A percentile compares a stretch with the other conserved stretches of the same genome.
Evolutionary conservation across 1,140 invertebrate genomes (phyloP).

Genomic region (Saxidomus purpurata): DNA sequence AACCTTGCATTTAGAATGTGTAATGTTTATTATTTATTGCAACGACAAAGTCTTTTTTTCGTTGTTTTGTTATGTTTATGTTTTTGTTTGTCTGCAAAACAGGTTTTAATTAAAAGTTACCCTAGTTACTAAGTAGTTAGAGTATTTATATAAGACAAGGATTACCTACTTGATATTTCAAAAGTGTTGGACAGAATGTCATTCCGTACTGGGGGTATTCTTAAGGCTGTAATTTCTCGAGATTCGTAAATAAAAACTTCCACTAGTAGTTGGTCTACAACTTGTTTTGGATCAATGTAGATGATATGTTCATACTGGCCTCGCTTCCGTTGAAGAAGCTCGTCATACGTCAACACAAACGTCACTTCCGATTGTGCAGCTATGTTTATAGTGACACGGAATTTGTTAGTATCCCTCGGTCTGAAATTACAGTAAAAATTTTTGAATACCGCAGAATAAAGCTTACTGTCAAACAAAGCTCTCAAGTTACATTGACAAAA

Average conservation of each 20-base stretch:
- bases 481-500: no score
- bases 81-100: no score
- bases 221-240: slow-evolving; percentile 63
- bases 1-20: no score
- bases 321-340: slow-evolving; percentile 53
- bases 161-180: slow-evolving; percentile 48
- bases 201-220: slow-evolving; percentile 59
- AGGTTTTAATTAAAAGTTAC: no score
- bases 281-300: slow-evolving; percentile 65
- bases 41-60: no score
- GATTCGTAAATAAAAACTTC: slow-evolving; percentile 68
- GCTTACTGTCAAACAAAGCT: no score
- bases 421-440: slow-evolving; percentile 30
- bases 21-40: no score
- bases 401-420: slow-evolving; percentile 63
- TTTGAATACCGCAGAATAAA: no score
- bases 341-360: slow-evolving; percentile 65
- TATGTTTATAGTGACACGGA: slow-evolving; percentile 59
- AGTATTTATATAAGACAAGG: no score
- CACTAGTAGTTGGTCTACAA: slow-evolving; percentile 60
- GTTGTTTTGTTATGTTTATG: no score
- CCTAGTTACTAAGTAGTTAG: no score
- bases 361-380: slow-evolving; percentile 58
- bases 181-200: slow-evolving; percentile 48
- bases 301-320: slow-evolving; percentile 64